Percentiles rank a stretch among this genome's conserved stretches.
Evolutionary conservation across 2,113 vertebrate genomes (phyloP).

Genomic region (Chunga burmeisteri): DNA sequence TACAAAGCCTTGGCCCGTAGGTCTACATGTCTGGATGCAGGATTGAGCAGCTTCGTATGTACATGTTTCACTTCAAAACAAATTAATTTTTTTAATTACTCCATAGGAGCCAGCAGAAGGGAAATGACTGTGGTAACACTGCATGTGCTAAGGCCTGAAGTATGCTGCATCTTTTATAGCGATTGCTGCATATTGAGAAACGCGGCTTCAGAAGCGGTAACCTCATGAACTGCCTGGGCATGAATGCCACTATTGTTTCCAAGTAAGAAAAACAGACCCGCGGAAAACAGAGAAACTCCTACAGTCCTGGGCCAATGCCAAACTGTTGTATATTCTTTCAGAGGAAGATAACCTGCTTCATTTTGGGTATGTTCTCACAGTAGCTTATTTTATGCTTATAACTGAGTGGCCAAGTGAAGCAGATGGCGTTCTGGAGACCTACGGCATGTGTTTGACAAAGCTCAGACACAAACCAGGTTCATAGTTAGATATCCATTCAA

Average conservation of each 20-base stretch:
- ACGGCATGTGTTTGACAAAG: background rate
- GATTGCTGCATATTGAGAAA: background rate
- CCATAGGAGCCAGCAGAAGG: background rate
- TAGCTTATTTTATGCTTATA: background rate
- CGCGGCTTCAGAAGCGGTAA: background rate
- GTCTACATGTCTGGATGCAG: background rate
- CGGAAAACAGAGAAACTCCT: background rate
- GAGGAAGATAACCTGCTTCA: slow-evolving; percentile 4
- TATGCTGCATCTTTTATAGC: background rate
- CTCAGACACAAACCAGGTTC: background rate
- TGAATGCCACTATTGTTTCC: slow-evolving; percentile 20
- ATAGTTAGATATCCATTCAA: background rate
- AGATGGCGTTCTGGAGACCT: background rate
- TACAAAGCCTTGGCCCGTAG: background rate
- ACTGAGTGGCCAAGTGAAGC: background rate
- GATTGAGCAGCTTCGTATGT: background rate
- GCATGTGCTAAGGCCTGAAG: background rate
- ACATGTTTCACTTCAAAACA: background rate
- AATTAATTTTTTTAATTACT: background rate
- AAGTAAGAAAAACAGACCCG: background rate
- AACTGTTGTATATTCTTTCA: background rate
- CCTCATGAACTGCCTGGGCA: background rate
- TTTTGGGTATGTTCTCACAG: background rate
- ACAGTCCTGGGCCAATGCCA: background rate
- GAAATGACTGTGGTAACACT: background rate